Evolutionary conservation across 2,113 vertebrate species (phyloP), one percentile per base, ranked within the genome.

Genomic region (Rutilus rutilus): DNA sequence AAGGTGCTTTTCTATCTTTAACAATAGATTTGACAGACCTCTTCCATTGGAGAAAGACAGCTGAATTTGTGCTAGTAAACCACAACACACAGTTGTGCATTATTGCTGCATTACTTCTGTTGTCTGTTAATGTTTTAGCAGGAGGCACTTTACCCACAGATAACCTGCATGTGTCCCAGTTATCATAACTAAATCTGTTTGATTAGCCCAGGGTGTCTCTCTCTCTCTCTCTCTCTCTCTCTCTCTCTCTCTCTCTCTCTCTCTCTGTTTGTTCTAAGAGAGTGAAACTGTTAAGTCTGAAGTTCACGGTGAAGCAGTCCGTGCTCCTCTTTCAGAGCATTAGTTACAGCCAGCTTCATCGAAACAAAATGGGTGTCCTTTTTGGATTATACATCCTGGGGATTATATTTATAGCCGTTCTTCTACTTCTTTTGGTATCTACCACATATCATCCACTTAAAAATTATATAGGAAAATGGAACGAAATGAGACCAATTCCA

Each of bases 401-500:
- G 47, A 87, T 65, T 77, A 77, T 89, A 80, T 76, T 59, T 27
- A 78, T 42, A 33, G 62, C 85, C 9, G 42, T 90, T 76, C 60
- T 85, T 33, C 36, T 90, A 52, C 33, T 90, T 42, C 85, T 90
- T 8, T 62, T 90, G 67, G 54, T 78, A 36, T 85, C 47, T 21
- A 14, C 39, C 27, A 30, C 78, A 45, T 78, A 78, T 86, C 62
- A 76, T 79, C 83, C 89, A 78, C 45, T 89, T 45, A 89, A 87
- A 85, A 75, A 57, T 36, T 88, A 92, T 83, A 50, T 91, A 12
- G 76, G 85, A n/a, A 87, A 85, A 88, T 91, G 89, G 91, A 90
- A 79, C 6, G 87, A 85, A 69, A 91, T 92, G 90, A 90, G 74
- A 64, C 82, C 88, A 50, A 89, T 92, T 83, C 91, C 91, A n/a